Percentiles rank a stretch among this genome's conserved stretches.
phyloP scores from a whole-genome alignment of 1,140 invertebrate species.

The Philopotamus ludificatus region DNA sequence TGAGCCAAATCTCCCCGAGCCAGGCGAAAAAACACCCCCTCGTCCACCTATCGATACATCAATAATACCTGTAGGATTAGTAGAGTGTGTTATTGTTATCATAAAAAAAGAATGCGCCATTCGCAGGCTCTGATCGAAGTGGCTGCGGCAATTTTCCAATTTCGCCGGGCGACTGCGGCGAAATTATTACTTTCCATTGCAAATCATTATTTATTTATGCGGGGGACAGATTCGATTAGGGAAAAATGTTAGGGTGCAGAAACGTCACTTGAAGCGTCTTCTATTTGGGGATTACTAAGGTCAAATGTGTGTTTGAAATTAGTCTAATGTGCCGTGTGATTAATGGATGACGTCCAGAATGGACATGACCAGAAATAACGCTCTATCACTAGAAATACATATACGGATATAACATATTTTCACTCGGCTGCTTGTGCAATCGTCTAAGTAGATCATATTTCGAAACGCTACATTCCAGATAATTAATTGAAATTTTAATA shows the following conservation, averaged over 20 bases:
- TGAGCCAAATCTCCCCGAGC: not conserved
- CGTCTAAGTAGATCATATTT: not conserved
- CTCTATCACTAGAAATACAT: too few relatives aligned
- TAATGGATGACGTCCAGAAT: too few relatives aligned
- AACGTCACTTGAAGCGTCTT: constrained; percentile 4
- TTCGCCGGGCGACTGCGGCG: constrained; percentile 21
- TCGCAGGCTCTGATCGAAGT: not conserved
- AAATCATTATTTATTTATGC: constrained; percentile 39
- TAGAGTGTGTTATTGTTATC: too few relatives aligned
- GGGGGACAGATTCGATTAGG: constrained; percentile 37
- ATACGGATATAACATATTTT: too few relatives aligned
- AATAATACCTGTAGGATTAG: too few relatives aligned
- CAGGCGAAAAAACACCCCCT: not conserved
- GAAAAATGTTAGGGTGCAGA: not conserved
- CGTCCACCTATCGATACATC: not conserved
- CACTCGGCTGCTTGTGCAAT: too few relatives aligned
- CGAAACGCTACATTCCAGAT: not conserved
- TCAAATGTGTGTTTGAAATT: not conserved
- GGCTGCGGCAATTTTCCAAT: constrained; percentile 37
- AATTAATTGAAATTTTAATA: not conserved
- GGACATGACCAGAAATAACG: too few relatives aligned
- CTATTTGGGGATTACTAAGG: not conserved
- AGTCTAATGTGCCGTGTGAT: not conserved
- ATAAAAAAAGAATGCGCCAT: not conserved
- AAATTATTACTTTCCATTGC: constrained; percentile 39